These are phyloP conservation scores for Drosophila lowei DNA, from an alignment of 1,140 invertebrate species.

Conservation along the genomic window DNA sequence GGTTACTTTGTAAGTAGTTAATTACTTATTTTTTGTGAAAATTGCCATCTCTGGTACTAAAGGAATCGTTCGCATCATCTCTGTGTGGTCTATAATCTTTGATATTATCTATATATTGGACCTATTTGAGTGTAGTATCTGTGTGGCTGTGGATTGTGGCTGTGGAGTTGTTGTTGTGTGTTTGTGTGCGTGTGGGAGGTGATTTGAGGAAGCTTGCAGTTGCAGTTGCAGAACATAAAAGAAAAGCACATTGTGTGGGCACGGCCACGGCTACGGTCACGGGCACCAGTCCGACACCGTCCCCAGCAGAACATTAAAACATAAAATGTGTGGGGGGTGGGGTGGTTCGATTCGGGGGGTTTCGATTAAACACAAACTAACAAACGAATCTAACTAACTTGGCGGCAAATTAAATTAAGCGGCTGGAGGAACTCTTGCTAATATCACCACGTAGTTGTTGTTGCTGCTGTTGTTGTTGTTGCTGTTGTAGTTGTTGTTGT, in stretches of 20 bases:
- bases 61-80: not conserved
- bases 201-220: conserved; percentile 43
- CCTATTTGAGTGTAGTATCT: conserved; percentile 16
- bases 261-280: not conserved
- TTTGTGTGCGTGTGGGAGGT: conserved; percentile 10
- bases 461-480: conserved; percentile 40
- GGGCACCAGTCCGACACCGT: not conserved
- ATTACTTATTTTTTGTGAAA: too few relatives aligned
- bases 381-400: conserved; percentile 76
- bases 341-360: not conserved
- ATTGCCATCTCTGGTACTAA: too few relatives aligned
- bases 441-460: conserved; percentile 77
- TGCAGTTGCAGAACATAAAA: conserved; percentile 25
- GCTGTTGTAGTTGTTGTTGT: conserved; percentile 40
- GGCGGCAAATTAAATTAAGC: conserved; percentile 80
- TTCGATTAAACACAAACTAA: conserved; percentile 38
- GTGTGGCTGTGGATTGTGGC: conserved; percentile 2
- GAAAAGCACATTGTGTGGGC: conserved; percentile 20
- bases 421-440: conserved; percentile 75
- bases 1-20: too few relatives aligned
- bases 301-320: not conserved
- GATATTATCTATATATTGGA: conserved; percentile 5
- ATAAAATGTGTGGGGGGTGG: not conserved
- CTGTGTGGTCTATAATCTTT: too few relatives aligned
- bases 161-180: conserved; percentile 8